Base-by-base conservation (phyloP, 2,113 vertebrate species). In the Ophthalmolycus amberensis region DNA sequence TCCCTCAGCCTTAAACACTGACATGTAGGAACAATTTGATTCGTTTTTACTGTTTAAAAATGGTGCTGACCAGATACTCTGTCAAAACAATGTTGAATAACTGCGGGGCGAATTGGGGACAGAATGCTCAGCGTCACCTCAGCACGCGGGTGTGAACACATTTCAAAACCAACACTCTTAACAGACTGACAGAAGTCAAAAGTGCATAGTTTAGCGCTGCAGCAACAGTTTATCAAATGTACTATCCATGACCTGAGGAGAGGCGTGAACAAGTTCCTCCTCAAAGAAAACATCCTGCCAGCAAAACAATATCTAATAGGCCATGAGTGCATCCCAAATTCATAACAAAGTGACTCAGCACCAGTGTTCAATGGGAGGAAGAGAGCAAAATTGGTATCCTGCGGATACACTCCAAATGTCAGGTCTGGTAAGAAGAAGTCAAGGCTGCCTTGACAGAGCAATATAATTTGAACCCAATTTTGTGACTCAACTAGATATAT, bases 391-490 rank as follows among this genome's bases (percentile, higher is more conserved):
- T 87, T 89, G 85, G 79, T 85, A 78, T 88, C 89, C 86, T 88
- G 87, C 73, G 48, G 86, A 88, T 85, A 84, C 74, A 85, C 85
- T 90, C 82, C 85, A 89, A 90, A 93, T 90, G 91, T 93, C 92
- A 91, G 77, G 70, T 87, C 84, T 89, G 76, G 81, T 89, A 85
- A 85, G 83, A 89, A 80, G 86, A 80, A 87, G 89, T 89, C 88
- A 88, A 71, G 79, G 81, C 87, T 82, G 77, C 64, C 71, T 83
- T 85, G 83, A 92, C 90, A 90, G 84, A 70, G 83, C 87, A 92
- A 92, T 90, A 91, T 88, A 68, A 90, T 89, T 90, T 90, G 66
- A 92, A 88, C 85, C 83, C 92, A 90, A 87, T 92, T 91, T 89
- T 84, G 75, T 84, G 78, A 85, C 88, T 89, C 84, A 68, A 78